phyloP scores from a whole-genome alignment of 2,888 invertebrate species.

The Ormyrus rosae region DNA sequence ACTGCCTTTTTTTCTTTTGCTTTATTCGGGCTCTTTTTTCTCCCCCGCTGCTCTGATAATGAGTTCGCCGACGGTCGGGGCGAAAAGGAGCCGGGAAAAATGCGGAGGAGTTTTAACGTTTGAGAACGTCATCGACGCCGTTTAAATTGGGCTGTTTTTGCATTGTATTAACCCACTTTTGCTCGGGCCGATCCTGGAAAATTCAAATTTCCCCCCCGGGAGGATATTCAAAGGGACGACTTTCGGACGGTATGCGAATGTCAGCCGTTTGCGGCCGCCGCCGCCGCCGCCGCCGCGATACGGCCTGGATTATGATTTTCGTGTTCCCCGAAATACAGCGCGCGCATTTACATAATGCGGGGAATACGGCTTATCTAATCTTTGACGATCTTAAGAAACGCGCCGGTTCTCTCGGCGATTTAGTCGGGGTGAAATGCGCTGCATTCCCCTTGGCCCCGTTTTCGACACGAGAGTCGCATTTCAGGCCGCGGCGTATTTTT shows the following conservation, averaged over 20 bases:
- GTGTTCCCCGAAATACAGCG: slow-evolving; percentile 12
- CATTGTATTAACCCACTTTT: no score
- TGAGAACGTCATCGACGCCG: no score
- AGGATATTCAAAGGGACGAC: no score
- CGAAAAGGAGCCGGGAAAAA: no score
- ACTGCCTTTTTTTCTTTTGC: slow-evolving; percentile 9
- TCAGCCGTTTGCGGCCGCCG: no score
- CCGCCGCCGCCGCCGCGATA: no score
- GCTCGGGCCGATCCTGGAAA: no score
- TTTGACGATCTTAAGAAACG: slow-evolving; percentile 17
- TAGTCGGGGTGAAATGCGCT: not conserved
- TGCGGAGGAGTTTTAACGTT: no score
- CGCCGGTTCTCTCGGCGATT: not conserved
- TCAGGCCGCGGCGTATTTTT: not conserved
- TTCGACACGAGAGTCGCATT: not conserved
- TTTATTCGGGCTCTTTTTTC: not conserved
- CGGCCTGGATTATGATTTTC: slow-evolving; percentile 19
- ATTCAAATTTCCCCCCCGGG: no score
- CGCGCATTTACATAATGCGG: slow-evolving; percentile 31
- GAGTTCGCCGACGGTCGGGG: no score
- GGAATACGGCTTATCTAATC: slow-evolving; percentile 33
- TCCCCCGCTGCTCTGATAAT: not conserved
- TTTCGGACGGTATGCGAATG: no score
- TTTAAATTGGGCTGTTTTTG: no score
- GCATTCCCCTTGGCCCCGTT: slow-evolving; percentile 25